Percentiles rank a stretch among this genome's conserved stretches.
phyloP scores from a whole-genome alignment of 2,888 invertebrate genomes.

The Phengaris alcon region DNA sequence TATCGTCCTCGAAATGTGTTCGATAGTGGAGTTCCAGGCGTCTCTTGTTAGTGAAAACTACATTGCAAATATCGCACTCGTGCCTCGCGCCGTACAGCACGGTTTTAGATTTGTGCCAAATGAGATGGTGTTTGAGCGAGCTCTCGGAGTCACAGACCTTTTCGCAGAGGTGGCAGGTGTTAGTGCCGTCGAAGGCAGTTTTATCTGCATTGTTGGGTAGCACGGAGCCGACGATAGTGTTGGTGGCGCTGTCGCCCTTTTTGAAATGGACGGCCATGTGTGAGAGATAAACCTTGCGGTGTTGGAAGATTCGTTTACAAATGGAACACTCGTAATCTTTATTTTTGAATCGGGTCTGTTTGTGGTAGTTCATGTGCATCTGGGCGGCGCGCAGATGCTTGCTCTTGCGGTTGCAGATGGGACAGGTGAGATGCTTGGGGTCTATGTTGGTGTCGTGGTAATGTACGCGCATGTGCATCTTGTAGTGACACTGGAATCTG shows the following conservation, averaged over 20 bases:
- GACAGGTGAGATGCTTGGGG: slow-evolving; percentile 63
- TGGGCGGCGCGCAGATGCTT: slow-evolving; percentile 72
- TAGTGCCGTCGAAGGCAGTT: slow-evolving; percentile 51
- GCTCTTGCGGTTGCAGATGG: slow-evolving; percentile 66
- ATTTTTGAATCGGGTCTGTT: slow-evolving; percentile 69
- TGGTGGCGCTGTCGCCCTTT: slow-evolving; percentile 63
- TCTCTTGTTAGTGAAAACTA: slow-evolving; percentile 70
- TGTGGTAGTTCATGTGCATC: slow-evolving; percentile 72
- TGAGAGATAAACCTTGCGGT: slow-evolving; percentile 65
- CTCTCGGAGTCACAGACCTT: slow-evolving; percentile 68
- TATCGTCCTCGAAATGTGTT: slow-evolving; percentile 73
- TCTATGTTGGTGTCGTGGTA: slow-evolving; percentile 65
- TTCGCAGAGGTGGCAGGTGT: slow-evolving; percentile 68
- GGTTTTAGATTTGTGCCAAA: slow-evolving; percentile 70
- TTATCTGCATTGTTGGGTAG: slow-evolving; percentile 47
- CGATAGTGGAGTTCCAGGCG: slow-evolving; percentile 68
- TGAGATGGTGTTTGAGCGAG: slow-evolving; percentile 66
- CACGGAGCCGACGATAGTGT: slow-evolving; percentile 57
- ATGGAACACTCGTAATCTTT: slow-evolving; percentile 74
- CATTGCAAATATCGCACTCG: slow-evolving; percentile 69
- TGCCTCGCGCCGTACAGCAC: slow-evolving; percentile 64
- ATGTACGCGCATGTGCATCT: slow-evolving; percentile 70
- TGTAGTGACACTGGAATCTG: slow-evolving; percentile 68
- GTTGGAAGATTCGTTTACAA: slow-evolving; percentile 69
- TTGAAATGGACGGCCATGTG: slow-evolving; percentile 74